A percentile compares a stretch with the other conserved stretches of the same genome.
Conservation (phyloP, 2,113 vertebrate species). For the Tetraodon nigroviridis region DNA sequence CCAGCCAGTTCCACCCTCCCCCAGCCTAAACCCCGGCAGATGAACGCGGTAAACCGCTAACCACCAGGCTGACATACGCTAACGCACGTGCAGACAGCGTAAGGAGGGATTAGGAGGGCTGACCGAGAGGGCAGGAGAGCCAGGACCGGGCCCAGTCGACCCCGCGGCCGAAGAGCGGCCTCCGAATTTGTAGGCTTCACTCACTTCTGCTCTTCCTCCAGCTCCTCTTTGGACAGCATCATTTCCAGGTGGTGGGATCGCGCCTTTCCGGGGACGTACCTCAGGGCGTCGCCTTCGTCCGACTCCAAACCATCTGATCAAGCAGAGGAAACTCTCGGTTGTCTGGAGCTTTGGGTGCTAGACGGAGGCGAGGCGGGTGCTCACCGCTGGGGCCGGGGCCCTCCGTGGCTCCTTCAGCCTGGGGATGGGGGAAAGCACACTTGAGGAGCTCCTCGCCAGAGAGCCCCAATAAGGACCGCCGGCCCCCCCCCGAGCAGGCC, state of each 20-base stretch:
- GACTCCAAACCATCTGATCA: conserved; percentile 33
- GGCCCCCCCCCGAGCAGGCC: conserved; percentile 35
- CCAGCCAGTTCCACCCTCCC: conserved; percentile 19
- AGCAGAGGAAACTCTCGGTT: background rate
- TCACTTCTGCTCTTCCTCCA: conserved; percentile 92
- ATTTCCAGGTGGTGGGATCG: conserved; percentile 84
- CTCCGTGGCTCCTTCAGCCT: conserved; percentile 59
- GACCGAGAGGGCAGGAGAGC: background rate
- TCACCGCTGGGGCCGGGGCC: conserved; percentile 41
- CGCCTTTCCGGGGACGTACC: conserved; percentile 86
- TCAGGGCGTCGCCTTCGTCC: conserved; percentile 63
- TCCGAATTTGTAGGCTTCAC: conserved; percentile 16
- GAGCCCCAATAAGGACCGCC: conserved; percentile 58
- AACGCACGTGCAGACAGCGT: conserved; percentile 33
- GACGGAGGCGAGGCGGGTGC: background rate
- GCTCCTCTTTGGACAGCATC: conserved; percentile 90
- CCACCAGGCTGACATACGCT: background rate
- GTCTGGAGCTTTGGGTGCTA: background rate
- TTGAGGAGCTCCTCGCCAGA: conserved; percentile 65
- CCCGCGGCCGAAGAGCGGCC: no score
- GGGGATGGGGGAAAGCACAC: conserved; percentile 62
- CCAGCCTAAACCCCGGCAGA: conserved; percentile 45
- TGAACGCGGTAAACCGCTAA: conserved; percentile 5
- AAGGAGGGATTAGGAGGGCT: conserved; percentile 7
- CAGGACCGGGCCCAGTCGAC: no score